A percentile compares a stretch with the other conserved stretches of the same genome.
phyloP scores from a whole-genome alignment of 1,140 invertebrate species.

The Manduca sexta region DNA sequence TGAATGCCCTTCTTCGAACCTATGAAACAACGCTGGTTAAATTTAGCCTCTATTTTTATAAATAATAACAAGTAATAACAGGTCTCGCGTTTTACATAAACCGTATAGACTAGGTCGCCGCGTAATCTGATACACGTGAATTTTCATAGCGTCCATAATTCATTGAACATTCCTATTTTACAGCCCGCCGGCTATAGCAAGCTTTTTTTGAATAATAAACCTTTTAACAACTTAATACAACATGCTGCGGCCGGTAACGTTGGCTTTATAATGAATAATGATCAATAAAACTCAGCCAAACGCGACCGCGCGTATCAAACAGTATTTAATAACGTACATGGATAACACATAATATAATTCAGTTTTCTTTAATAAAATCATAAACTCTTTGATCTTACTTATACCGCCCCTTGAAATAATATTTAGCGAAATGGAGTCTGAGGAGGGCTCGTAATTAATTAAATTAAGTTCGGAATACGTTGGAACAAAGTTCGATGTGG shows the following conservation, averaged over 20 bases:
- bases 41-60: no score
- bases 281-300: conserved; percentile 53
- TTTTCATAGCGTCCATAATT: neutral
- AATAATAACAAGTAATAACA: no score
- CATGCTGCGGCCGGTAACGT: conserved; percentile 39
- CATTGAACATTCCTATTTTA: neutral
- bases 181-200: neutral
- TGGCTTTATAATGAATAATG: conserved; percentile 59
- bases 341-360: conserved; percentile 35
- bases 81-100: no score
- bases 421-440: conserved; percentile 59
- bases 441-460: conserved; percentile 64
- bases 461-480: conserved; percentile 68
- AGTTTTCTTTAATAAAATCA: conserved; percentile 39
- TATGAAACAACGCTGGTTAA: no score
- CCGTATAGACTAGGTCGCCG: no score
- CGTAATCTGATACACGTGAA: neutral
- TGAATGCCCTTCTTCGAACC: no score
- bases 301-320: conserved; percentile 33
- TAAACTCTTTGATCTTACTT: conserved; percentile 38
- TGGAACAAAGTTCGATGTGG: conserved; percentile 59
- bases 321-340: no score
- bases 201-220: conserved; percentile 37
- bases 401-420: conserved; percentile 57
- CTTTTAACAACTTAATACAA: conserved; percentile 53